A percentile compares a stretch with the other conserved stretches of the same genome.
Evolutionary conservation across 2,113 vertebrate genomes (phyloP).

Genomic region (Hiodon tergisus): DNA sequence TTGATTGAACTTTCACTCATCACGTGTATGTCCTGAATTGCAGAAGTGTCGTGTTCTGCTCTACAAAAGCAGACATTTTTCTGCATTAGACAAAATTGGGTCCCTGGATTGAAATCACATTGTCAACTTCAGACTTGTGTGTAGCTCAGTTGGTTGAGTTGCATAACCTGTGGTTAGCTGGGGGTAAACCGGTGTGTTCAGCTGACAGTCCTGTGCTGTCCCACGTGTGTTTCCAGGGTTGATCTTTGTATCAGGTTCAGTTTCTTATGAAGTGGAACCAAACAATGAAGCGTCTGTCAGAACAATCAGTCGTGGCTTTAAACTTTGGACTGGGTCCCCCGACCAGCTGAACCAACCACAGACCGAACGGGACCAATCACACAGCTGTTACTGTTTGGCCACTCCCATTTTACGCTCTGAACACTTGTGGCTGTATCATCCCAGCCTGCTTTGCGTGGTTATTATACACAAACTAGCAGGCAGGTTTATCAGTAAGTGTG

Average conservation of each 20-base stretch:
- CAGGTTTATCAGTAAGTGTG: not conserved
- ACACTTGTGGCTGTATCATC: not conserved
- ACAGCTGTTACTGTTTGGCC: not conserved
- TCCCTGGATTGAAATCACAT: too few relatives aligned
- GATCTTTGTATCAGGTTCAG: constrained; percentile 45
- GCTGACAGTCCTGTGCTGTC: constrained; percentile 35
- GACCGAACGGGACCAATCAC: constrained; percentile 9
- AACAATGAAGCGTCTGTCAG: constrained; percentile 67
- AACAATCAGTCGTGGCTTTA: constrained; percentile 67
- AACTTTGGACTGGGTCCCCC: constrained; percentile 61
- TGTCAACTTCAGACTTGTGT: too few relatives aligned
- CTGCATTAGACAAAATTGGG: too few relatives aligned
- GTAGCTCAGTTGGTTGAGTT: not conserved
- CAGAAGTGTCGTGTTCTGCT: too few relatives aligned
- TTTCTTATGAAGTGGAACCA: constrained; percentile 65
- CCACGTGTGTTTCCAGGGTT: constrained; percentile 51
- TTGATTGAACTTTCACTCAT: too few relatives aligned
- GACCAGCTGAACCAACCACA: constrained; percentile 67
- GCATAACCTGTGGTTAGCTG: not conserved
- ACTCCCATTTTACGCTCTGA: not conserved
- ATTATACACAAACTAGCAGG: not conserved
- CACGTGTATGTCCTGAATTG: too few relatives aligned
- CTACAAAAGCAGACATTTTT: too few relatives aligned
- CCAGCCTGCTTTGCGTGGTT: not conserved
- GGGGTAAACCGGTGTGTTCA: not conserved